These are phyloP conservation scores for Pan troglodytes DNA, from an alignment of 2,113 vertebrate species.

Conservation along the genomic window NHGRI_mPanTro3-v2.1_pri NC_072404.2:40906501-40907000, in stretches of 20 bases:
- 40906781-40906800: neutral
- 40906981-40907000: too few relatives aligned
- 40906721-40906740: too few relatives aligned
- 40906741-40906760: too few relatives aligned
- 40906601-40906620: neutral
- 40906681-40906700: too few relatives aligned
- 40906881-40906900: neutral
- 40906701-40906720: too few relatives aligned
- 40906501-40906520: neutral
- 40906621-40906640: neutral
- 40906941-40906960: neutral
- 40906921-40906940: neutral
- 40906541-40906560: neutral
- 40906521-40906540: neutral
- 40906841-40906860: neutral
- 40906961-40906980: too few relatives aligned
- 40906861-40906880: neutral
- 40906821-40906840: neutral
- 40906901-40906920: neutral
- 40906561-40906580: neutral
- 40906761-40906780: neutral
- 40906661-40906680: too few relatives aligned
- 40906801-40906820: neutral
- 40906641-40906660: neutral
- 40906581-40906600: conserved; percentile 18